Evolutionary conservation across 1,140 invertebrate species (phyloP).

Genomic region (Babylonia areolata): DNA sequence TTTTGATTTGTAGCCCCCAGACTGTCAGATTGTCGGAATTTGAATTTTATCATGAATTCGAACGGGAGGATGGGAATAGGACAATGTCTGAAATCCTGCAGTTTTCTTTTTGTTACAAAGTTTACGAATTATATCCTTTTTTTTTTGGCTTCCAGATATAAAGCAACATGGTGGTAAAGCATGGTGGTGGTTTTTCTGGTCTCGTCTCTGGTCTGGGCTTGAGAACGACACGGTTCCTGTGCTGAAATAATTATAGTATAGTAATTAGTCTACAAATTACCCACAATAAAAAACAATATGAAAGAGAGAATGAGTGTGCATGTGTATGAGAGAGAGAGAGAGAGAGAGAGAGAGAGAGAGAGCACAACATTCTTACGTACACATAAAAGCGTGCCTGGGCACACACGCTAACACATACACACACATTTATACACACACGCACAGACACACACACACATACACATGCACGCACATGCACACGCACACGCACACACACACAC

Average conservation of each 20-base stretch:
- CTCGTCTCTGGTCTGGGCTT: too few relatives aligned
- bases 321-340: neutral
- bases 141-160: neutral
- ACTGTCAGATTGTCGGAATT: neutral
- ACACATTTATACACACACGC: neutral
- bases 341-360: neutral
- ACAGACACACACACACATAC: slow-evolving; percentile 2
- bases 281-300: neutral
- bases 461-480: slow-evolving; percentile 6
- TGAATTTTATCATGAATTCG: neutral
- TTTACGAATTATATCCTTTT: neutral
- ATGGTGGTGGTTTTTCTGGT: too few relatives aligned
- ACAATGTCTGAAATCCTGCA: neutral
- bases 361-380: neutral
- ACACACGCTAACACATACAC: neutral
- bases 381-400: neutral
- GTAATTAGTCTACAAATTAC: neutral
- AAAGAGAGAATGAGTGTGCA: neutral
- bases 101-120: neutral
- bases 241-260: too few relatives aligned
- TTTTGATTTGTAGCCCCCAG: neutral
- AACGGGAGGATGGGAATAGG: neutral
- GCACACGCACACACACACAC: neutral
- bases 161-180: neutral
- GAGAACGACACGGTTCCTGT: too few relatives aligned